Conservation (phyloP, 2,888 invertebrate genomes). For the Tholera decimalis region DNA sequence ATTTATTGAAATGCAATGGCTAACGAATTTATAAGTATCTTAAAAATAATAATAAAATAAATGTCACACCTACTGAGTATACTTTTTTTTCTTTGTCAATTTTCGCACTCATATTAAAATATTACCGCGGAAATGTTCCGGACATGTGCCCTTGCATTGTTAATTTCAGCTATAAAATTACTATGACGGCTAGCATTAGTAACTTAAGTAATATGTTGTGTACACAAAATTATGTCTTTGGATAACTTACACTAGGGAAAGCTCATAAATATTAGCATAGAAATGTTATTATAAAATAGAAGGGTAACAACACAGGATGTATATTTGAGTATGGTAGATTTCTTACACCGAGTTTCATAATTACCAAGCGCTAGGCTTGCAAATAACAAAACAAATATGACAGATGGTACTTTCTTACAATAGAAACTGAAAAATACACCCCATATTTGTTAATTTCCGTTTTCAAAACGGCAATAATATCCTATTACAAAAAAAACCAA, state of each 20-base stretch:
- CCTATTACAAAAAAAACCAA: conserved; percentile 28
- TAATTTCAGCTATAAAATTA: conserved; percentile 48
- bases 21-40: conserved; percentile 40
- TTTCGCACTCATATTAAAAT: conserved; percentile 31
- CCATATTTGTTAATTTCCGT: background rate
- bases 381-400: too few relatives aligned
- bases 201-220: conserved; percentile 46
- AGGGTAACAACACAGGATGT: background rate
- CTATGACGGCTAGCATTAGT: conserved; percentile 51
- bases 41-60: conserved; percentile 57
- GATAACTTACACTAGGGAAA: conserved; percentile 49
- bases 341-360: background rate
- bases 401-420: background rate
- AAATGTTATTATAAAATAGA: conserved; percentile 12
- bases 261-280: conserved; percentile 34
- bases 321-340: background rate
- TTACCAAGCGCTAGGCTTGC: background rate
- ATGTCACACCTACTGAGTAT: conserved; percentile 69
- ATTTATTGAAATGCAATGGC: conserved; percentile 40
- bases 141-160: conserved; percentile 40
- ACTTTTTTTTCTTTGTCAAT: conserved; percentile 52
- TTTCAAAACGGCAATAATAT: conserved; percentile 10
- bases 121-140: background rate
- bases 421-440: conserved; percentile 20
- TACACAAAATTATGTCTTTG: conserved; percentile 66